Evolutionary conservation across 2,113 vertebrate species (phyloP).

Genomic region (Orthonyx spaldingii): DNA sequence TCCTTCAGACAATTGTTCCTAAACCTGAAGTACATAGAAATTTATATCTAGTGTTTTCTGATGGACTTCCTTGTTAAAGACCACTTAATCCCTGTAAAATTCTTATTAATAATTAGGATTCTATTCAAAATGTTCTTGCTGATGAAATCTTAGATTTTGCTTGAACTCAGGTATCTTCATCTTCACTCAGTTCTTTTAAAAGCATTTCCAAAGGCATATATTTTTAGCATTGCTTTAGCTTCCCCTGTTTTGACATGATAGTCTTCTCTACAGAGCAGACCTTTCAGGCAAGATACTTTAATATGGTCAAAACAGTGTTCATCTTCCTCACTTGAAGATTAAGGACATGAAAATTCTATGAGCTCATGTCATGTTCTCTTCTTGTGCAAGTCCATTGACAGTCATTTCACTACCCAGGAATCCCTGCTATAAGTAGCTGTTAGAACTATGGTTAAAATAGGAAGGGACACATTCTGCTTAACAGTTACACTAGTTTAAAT

Average conservation of each 20-base stretch:
- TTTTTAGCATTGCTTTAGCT: neutral
- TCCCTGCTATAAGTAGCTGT: neutral
- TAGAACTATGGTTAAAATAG: neutral
- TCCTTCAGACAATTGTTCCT: neutral
- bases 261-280: neutral
- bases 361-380: neutral
- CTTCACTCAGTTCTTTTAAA: neutral
- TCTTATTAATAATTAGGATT: constrained; percentile 8
- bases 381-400: neutral
- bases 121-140: neutral
- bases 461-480: neutral
- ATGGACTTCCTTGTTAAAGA: neutral
- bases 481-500: neutral
- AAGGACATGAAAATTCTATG: constrained; percentile 6
- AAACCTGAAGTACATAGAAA: constrained; percentile 3
- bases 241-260: neutral
- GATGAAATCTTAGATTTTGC: neutral
- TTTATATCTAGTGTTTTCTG: constrained; percentile 16
- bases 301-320: neutral
- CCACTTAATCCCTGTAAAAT: neutral
- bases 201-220: neutral
- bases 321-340: neutral
- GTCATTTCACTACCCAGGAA: neutral
- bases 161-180: neutral
- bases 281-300: neutral